Evolutionary conservation across 2,888 invertebrate genomes (phyloP).

Genomic region (Serrognathus titanus): DNA sequence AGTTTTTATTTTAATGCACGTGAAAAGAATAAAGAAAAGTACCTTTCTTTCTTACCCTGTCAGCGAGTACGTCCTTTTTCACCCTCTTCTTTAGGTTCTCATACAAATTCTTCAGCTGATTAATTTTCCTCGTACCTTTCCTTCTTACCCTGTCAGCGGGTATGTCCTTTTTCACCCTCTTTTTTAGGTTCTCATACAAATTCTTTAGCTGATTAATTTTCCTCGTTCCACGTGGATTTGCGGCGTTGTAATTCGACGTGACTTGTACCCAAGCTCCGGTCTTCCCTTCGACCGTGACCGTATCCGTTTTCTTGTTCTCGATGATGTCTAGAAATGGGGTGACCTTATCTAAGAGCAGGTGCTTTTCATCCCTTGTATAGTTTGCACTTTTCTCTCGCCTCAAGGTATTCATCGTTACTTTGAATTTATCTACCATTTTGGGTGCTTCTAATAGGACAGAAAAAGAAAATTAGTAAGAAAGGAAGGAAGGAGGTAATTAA

Average conservation of each 20-base stretch:
- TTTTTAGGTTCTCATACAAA: slow-evolving; percentile 14
- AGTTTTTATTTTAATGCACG: too few relatives aligned
- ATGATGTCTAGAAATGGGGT: slow-evolving; percentile 8
- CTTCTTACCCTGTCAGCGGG: slow-evolving; percentile 7
- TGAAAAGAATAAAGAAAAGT: too few relatives aligned
- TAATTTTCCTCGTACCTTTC: too few relatives aligned
- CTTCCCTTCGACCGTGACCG: slow-evolving; percentile 9
- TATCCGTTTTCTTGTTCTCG: slow-evolving; percentile 15
- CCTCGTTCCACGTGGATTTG: slow-evolving; percentile 5
- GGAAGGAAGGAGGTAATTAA: too few relatives aligned
- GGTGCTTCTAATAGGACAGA: neutral
- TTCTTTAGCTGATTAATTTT: slow-evolving; percentile 11
- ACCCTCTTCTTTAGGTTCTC: slow-evolving; percentile 14
- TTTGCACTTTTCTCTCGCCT: slow-evolving; percentile 10
- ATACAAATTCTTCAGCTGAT: slow-evolving; percentile 13
- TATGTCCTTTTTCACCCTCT: slow-evolving; percentile 8
- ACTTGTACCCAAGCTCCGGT: slow-evolving; percentile 7
- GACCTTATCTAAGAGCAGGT: slow-evolving; percentile 12
- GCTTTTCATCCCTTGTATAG: slow-evolving; percentile 12
- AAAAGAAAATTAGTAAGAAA: neutral
- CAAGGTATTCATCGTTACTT: neutral
- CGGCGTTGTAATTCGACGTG: slow-evolving; percentile 6
- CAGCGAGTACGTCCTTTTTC: slow-evolving; percentile 3
- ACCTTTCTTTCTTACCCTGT: slow-evolving; percentile 1
- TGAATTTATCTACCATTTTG: neutral